Evolutionary conservation across 2,113 vertebrate species (phyloP), one percentile per base, ranked within the genome.

Genomic region (Trichomycterus rosablanca): DNA sequence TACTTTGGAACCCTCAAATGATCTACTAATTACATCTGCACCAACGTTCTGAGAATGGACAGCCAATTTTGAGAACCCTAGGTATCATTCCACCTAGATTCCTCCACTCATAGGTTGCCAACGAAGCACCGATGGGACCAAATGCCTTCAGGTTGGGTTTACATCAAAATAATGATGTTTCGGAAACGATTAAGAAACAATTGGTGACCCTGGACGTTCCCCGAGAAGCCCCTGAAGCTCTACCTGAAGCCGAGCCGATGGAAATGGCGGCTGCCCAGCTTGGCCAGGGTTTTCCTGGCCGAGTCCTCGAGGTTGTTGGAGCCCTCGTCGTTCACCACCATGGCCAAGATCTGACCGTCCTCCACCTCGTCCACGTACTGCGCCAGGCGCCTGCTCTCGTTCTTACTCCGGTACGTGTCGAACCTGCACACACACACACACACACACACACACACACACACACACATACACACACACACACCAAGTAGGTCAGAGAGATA

Each of bases 321-420:
- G 30, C 92, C 96, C 75, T 99, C 96, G 8, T 99, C 95, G 0
- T 97, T 99, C 73, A 98, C 92, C 50, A 93, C 86, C 7, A 97
- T 84, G 0, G 88, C 87, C 55, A 99, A 75, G 61, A 99, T 91
- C 74, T 87, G 85, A 39, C 94, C 93, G 0, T 75, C 55, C 0
- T 80, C 81, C 59, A 94, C 83, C 0, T 63, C 59, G 0, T 86
- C 86, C 76, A 99, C 68, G 18, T 92, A 94, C 65, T 89, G 84
- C n/a, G 83, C 86, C 52, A 99, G 87, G 0, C 95, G 91, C 1
- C 81, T 64, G 6, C 93, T 97, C 76, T 97, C 96, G 7, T 90
- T 87, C 75, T 89, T 90, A 68, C 89, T 89, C 56, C 86, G 88
- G 51, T 97, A 97, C 0, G 96, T 98, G 74, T 99, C 96, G 68